Evolutionary conservation across 2,888 invertebrate genomes (phyloP), one percentile per base, ranked within the genome.

Genomic region (Monoplex corrugatus): DNA sequence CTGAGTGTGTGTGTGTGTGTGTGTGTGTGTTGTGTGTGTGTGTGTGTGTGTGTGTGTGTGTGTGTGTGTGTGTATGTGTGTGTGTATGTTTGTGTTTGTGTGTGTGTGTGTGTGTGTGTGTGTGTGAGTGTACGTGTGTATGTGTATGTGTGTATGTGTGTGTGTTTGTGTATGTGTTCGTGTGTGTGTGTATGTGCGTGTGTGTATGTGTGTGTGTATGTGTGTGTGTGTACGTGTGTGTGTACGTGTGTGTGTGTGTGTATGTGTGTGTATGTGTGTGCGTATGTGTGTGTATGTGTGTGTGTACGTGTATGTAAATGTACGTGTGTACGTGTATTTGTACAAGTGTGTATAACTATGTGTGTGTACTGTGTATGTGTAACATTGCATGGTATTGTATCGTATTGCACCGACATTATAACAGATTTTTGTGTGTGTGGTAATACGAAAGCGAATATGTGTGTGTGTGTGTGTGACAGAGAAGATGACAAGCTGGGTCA

Each of bases 221-320:
- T 75, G 75, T 75, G 75, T 35, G 75, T 75, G 75, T 75, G 75
- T 75, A 35, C 35, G 75, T 35, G 75, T 75, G 75, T 75, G 75
- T 75, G 75, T 75, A 19, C 35, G 75, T 75, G 75, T 35, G 75
- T 75, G 75, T 35, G 75, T 75, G 75, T 75, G 75, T 75, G 75
- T 75, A 35, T 75, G 75, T 75, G 75, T 75, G 75, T 75, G 75
- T 75, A 35, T 35, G 75, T 75, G 75, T 75, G 75, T 75, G 75
- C 35, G 75, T 75, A 35, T 75, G 75, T 75, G 75, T 75, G 75
- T 75, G 75, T 75, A 35, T 75, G 75, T 75, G 75, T 75, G 13
- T 43, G 35, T 45, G 32, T n/a, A 2, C 0, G 32, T 82, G 82
- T 44, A 6, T 43, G 43, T 82, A 28, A 28, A n/a, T 68, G 68